Conservation (phyloP, 2,888 invertebrate species). For the Chrysolina haemoptera region DNA sequence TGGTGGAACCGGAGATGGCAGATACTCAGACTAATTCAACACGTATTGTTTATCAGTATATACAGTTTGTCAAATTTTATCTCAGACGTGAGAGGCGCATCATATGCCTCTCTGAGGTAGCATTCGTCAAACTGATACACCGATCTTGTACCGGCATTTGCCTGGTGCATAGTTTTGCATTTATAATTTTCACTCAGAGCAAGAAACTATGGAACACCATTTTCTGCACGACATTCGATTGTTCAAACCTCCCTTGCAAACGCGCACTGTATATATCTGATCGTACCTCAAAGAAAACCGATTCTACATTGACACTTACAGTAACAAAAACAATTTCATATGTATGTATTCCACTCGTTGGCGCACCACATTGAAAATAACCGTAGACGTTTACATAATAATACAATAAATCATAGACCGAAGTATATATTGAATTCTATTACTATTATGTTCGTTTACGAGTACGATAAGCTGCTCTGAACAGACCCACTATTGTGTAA, state of each 20-base stretch:
- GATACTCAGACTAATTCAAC: too few species aligned
- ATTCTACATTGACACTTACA: conserved; percentile 17
- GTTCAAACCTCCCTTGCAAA: not conserved
- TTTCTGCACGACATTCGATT: not conserved
- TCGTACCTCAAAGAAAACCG: conserved; percentile 18
- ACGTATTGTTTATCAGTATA: too few species aligned
- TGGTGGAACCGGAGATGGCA: too few species aligned
- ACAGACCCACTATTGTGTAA: conserved; percentile 23
- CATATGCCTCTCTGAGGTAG: too few species aligned
- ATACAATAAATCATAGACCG: conserved; percentile 50
- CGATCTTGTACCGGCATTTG: not conserved
- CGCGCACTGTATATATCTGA: not conserved
- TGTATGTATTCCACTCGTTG: conserved; percentile 40
- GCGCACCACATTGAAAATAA: conserved; percentile 38
- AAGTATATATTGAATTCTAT: conserved; percentile 48
- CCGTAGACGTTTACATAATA: conserved; percentile 48
- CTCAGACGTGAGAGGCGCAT: too few species aligned
- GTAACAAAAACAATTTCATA: conserved; percentile 38
- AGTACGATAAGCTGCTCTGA: conserved; percentile 18
- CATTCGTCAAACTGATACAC: too few species aligned
- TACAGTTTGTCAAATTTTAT: too few species aligned
- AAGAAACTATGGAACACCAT: not conserved
- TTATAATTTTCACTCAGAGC: not conserved
- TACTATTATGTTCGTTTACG: conserved; percentile 50
- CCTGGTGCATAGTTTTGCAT: not conserved